Evolutionary conservation across 2,888 invertebrate genomes (phyloP).

Genomic region (Amiota communis): DNA sequence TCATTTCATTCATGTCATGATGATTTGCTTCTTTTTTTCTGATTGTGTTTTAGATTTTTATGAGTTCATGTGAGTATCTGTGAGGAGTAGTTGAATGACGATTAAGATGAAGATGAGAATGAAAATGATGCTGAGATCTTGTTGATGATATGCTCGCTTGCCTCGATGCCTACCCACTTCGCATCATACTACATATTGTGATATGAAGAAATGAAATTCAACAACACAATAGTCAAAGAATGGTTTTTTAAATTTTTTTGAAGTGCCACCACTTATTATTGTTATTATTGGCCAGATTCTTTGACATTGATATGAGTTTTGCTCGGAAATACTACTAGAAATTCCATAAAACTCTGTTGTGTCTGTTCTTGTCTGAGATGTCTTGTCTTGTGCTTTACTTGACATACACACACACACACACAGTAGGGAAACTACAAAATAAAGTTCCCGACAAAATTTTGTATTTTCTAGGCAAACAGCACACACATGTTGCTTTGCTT

Average conservation of each 20-base stretch:
- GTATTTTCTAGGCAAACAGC: conserved; percentile 31
- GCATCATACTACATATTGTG: too few relatives aligned
- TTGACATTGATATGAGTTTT: conserved; percentile 54
- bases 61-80: background rate
- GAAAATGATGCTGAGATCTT: conserved; percentile 6
- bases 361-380: background rate
- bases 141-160: too few relatives aligned
- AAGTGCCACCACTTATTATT: conserved; percentile 18
- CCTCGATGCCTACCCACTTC: too few relatives aligned
- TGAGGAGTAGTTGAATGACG: too few relatives aligned
- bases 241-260: background rate
- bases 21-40: conserved; percentile 8
- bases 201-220: too few relatives aligned
- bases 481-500: conserved; percentile 33
- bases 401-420: conserved; percentile 32
- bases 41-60: background rate
- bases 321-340: conserved; percentile 37
- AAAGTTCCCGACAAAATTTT: conserved; percentile 44
- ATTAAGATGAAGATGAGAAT: too few relatives aligned
- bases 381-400: background rate
- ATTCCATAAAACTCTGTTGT: conserved; percentile 45
- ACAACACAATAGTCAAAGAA: too few relatives aligned
- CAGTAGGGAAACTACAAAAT: background rate
- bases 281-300: conserved; percentile 54
- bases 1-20: conserved; percentile 35